Percentiles rank a stretch among this genome's conserved stretches.
phyloP scores from a whole-genome alignment of 92 coral and sea anemone genomes.

The Epizoanthus rinbou region DNA sequence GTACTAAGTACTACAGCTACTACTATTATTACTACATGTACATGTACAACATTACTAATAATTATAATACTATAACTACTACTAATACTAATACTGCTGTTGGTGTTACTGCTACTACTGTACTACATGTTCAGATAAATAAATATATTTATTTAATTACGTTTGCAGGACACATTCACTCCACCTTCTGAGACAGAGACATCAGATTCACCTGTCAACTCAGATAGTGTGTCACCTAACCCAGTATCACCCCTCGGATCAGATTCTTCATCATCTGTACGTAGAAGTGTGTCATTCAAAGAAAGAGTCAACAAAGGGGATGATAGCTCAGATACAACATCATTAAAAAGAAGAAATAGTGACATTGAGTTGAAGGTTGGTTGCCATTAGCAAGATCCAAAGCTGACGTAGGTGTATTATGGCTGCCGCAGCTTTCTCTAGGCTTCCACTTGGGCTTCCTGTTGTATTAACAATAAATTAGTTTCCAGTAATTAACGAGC shows the following conservation, averaged over 20 bases:
- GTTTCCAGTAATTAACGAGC: too few relatives aligned
- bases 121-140: too few relatives aligned
- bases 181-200: conserved; percentile 92
- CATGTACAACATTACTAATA: too few relatives aligned
- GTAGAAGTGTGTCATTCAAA: conserved; percentile 92
- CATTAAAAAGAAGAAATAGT: conserved; percentile 80
- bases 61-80: too few relatives aligned
- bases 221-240: conserved; percentile 59
- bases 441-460: neutral
- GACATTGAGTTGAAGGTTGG: conserved; percentile 88
- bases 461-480: too few relatives aligned
- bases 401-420: neutral
- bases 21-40: too few relatives aligned
- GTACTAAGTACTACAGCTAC: too few relatives aligned
- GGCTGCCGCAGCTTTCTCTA: neutral
- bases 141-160: too few relatives aligned
- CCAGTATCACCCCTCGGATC: conserved; percentile 45
- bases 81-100: too few relatives aligned
- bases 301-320: conserved; percentile 65
- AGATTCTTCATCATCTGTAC: conserved; percentile 63
- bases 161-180: conserved; percentile 78
- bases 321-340: conserved; percentile 41
- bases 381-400: neutral
- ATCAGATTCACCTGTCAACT: conserved; percentile 81
- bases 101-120: too few relatives aligned